Conservation (phyloP, 2,888 invertebrate genomes). For the Helleia helle region DNA sequence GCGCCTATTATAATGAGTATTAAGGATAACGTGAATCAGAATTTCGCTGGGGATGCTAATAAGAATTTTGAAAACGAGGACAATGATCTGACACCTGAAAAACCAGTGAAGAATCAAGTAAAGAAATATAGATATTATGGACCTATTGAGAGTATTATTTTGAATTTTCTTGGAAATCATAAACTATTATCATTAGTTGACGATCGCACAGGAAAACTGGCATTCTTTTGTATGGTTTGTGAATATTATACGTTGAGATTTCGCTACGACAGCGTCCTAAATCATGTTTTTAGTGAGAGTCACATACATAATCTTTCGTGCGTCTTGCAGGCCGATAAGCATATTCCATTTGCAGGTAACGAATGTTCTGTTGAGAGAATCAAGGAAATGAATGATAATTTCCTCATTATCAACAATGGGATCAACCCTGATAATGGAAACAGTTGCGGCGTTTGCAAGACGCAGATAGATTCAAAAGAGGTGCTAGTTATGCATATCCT, state of each 20-base stretch:
- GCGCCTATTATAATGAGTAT: slow-evolving; percentile 68
- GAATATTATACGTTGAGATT: slow-evolving; percentile 63
- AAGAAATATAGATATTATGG: slow-evolving; percentile 65
- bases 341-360: slow-evolving; percentile 43
- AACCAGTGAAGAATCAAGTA: slow-evolving; percentile 43
- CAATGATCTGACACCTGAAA: slow-evolving; percentile 44
- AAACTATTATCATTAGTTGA: slow-evolving; percentile 54
- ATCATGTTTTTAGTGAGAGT: slow-evolving; percentile 59
- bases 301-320: slow-evolving; percentile 57
- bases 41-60: slow-evolving; percentile 54
- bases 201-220: slow-evolving; percentile 60
- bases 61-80: slow-evolving; percentile 61
- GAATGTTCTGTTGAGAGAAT: slow-evolving; percentile 46
- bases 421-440: slow-evolving; percentile 34
- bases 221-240: slow-evolving; percentile 64
- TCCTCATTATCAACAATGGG: slow-evolving; percentile 39
- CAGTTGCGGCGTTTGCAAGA: slow-evolving; percentile 46
- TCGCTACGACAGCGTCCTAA: slow-evolving; percentile 60
- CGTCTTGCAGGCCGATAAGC: slow-evolving; percentile 51
- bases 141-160: slow-evolving; percentile 52
- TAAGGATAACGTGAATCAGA: slow-evolving; percentile 64
- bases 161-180: slow-evolving; percentile 49
- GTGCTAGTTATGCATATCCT: slow-evolving; percentile 47
- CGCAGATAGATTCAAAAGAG: slow-evolving; percentile 38
- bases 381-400: slow-evolving; percentile 51